phyloP scores from a whole-genome alignment of 2,888 invertebrate species.

The Schrankia costaestrigalis region DNA sequence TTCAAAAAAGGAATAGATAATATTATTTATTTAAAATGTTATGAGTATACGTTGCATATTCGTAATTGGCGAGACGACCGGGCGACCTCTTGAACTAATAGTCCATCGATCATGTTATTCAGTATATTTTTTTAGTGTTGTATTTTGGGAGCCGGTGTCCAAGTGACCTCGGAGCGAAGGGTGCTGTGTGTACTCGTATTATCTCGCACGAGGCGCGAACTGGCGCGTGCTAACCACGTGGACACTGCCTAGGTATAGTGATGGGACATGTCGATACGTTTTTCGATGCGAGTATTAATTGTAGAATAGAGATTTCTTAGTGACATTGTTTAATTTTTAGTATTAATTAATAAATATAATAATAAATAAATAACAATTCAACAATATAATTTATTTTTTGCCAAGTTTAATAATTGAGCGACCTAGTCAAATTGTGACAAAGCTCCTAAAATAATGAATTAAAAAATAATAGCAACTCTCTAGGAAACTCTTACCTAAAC shows the following conservation, averaged over 20 bases:
- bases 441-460: no score
- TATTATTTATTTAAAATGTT: no score
- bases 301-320: neutral
- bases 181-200: conserved; percentile 24
- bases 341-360: neutral
- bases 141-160: conserved; percentile 10
- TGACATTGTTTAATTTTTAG: neutral
- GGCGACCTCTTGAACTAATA: no score
- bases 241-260: conserved; percentile 34
- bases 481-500: no score
- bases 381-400: no score
- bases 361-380: no score
- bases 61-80: no score
- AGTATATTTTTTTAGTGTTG: conserved; percentile 5
- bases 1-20: no score
- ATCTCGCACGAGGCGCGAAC: conserved; percentile 38
- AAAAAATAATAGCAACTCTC: no score
- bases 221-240: conserved; percentile 63
- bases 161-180: conserved; percentile 24
- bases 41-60: no score
- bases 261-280: conserved; percentile 12
- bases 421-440: no score
- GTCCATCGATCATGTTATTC: neutral
- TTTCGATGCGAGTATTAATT: neutral
- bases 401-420: no score